Evolutionary conservation across 2,797 vertebrate species (phyloP), one percentile per base, ranked within the genome.

Genomic region (Vultur gryphus): DNA sequence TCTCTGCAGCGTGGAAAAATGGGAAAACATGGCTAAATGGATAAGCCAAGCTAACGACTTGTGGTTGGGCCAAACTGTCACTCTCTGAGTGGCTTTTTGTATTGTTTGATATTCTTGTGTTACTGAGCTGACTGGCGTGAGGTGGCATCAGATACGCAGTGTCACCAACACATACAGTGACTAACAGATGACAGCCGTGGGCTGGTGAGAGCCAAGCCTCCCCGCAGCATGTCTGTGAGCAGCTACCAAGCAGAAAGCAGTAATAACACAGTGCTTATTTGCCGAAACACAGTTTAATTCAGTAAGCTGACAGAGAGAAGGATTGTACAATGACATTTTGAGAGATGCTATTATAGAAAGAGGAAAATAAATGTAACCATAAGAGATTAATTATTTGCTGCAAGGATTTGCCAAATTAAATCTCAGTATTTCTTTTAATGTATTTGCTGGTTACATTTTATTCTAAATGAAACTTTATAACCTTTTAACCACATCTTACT

Each of bases 271-370:
- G 19, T 59, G 33, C n/a, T 90, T 73, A 14, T 96, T 89, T 95
- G 92, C 61, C 44, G 33, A 96, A 97, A 46, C 23, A 92, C 26
- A 71, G 55, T 48, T 95, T 87, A 37, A 87, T 96, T 96, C 51
- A 46, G 29, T 66, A 83, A 90, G 31, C 39, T 91, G 84, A 87
- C 46, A 94, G 61, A 57, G 82, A 78, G 29, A 89, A 88, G 41
- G 49, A 88, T 49, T 82, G 51, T 58, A 77, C 54, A 41, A 43
- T 71, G 65, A 37, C 6, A 2, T 46, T 95, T 75, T 43, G 73
- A 88, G 91, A 85, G 19, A 78, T 70, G 44, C 24, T 59, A 15
- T 39, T 57, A 37, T 3, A 70, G 46, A 46, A 67, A 80, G 33
- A 82, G 23, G 89, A 91, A 81, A 79, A 37, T 54, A 69, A 44